A percentile compares a stretch with the other conserved stretches of the same genome.
Evolutionary conservation across 2,888 invertebrate genomes (phyloP).

Genomic region (Chrysotoxum bicinctum): DNA sequence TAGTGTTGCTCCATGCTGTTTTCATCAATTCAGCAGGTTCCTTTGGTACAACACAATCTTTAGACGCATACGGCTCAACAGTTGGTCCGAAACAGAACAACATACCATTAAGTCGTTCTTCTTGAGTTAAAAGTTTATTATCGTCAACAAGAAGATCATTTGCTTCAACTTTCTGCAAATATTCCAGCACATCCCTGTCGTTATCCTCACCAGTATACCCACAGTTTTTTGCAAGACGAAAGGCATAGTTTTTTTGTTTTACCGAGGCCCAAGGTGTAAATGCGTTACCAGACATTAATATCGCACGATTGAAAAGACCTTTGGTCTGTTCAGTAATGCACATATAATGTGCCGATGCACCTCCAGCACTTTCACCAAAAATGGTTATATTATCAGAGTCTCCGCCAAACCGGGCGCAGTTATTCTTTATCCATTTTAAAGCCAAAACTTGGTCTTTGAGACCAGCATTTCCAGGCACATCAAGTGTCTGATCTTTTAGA

Average conservation of each 20-base stretch:
- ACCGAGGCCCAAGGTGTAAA: slow-evolving; percentile 78
- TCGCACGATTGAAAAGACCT: slow-evolving; percentile 79
- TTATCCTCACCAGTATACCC: slow-evolving; percentile 77
- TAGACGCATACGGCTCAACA: slow-evolving; percentile 78
- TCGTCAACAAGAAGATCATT: slow-evolving; percentile 77
- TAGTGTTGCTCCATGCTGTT: slow-evolving; percentile 78
- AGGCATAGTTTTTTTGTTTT: slow-evolving; percentile 76
- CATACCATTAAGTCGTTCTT: slow-evolving; percentile 77
- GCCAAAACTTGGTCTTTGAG: slow-evolving; percentile 83
- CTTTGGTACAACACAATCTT: slow-evolving; percentile 77
- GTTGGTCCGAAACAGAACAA: slow-evolving; percentile 79
- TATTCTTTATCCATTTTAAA: slow-evolving; percentile 82
- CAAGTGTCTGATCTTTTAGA: slow-evolving; percentile 81
- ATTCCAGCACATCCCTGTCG: slow-evolving; percentile 78
- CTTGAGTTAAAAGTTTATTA: slow-evolving; percentile 75
- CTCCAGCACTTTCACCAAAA: slow-evolving; percentile 83
- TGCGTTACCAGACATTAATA: slow-evolving; percentile 79
- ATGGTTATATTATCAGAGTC: slow-evolving; percentile 83
- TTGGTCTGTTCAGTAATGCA: slow-evolving; percentile 82
- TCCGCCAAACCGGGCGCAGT: slow-evolving; percentile 82
- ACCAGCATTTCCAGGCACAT: slow-evolving; percentile 83
- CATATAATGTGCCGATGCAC: slow-evolving; percentile 82
- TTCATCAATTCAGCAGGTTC: slow-evolving; percentile 76
- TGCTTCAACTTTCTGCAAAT: slow-evolving; percentile 76
- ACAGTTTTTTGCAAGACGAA: slow-evolving; percentile 77